Percentiles rank a stretch among this genome's conserved stretches.
These are phyloP conservation scores for Isurus oxyrinchus DNA, from an alignment of 2,113 vertebrate genomes.

Conservation along the genomic window DNA sequence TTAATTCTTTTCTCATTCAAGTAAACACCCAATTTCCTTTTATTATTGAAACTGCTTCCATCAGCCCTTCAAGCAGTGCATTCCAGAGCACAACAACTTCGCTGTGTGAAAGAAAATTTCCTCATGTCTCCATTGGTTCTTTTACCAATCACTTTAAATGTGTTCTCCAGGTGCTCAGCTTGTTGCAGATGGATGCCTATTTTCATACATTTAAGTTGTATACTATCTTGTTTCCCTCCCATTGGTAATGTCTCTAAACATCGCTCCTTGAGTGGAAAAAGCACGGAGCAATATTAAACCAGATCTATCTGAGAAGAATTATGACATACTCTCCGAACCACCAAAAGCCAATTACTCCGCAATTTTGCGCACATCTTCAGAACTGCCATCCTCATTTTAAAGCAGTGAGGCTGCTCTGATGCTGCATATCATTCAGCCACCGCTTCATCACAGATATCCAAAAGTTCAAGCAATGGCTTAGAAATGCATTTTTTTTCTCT, in stretches of 20 bases:
- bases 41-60: not conserved
- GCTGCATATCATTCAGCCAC: not conserved
- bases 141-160: not conserved
- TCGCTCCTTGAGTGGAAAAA: not conserved
- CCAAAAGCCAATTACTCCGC: not conserved
- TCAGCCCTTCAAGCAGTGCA: not conserved
- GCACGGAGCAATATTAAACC: not conserved
- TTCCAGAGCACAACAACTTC: not conserved
- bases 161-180: not conserved
- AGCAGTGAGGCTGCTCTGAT: not conserved
- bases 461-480: not conserved
- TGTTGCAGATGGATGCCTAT: not conserved
- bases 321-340: not conserved
- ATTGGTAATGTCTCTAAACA: not conserved
- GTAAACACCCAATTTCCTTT: not conserved
- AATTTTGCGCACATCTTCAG: not conserved
- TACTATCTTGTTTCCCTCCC: not conserved
- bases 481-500: not conserved
- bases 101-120: not conserved
- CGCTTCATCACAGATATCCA: not conserved
- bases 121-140: not conserved
- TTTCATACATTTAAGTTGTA: not conserved
- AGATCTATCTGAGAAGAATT: not conserved
- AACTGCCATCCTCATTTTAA: not conserved
- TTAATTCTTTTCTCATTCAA: not conserved